phyloP scores from a whole-genome alignment of 1,140 invertebrate genomes.

The Dysdera silvatica region DNA sequence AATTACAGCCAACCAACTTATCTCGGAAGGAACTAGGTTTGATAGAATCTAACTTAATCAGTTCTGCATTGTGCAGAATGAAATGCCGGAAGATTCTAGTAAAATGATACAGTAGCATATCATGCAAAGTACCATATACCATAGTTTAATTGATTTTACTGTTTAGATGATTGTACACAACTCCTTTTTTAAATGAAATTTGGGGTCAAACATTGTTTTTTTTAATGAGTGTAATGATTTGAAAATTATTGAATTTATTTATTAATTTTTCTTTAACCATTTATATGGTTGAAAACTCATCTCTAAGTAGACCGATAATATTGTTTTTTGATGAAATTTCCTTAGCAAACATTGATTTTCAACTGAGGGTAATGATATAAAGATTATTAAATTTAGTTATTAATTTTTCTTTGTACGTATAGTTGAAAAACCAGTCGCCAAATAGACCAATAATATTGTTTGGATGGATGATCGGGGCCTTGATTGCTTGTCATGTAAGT shows the following conservation, averaged over 20 bases:
- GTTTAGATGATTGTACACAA: no score
- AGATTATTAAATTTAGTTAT: background rate
- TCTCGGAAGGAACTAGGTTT: no score
- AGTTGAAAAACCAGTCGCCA: constrained; percentile 55
- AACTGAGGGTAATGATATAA: background rate
- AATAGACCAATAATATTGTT: constrained; percentile 65
- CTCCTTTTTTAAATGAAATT: no score
- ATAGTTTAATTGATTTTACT: no score
- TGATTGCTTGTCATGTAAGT: constrained; percentile 55
- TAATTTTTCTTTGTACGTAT: background rate
- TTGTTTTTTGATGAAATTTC: background rate
- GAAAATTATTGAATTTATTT: background rate
- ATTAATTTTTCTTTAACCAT: background rate
- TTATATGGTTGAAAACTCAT: background rate
- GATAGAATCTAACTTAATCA: no score
- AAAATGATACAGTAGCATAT: no score
- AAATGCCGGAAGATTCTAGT: no score
- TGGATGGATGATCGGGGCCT: constrained; percentile 65
- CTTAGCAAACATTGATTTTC: background rate
- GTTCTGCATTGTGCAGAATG: no score
- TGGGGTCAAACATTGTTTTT: no score
- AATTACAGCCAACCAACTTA: no score
- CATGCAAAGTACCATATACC: no score
- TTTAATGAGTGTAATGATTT: background rate
- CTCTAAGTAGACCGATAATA: background rate